Evolutionary conservation across 2,113 vertebrate genomes (phyloP).

Genomic region (Cryptomyrus ogoouensis): DNA sequence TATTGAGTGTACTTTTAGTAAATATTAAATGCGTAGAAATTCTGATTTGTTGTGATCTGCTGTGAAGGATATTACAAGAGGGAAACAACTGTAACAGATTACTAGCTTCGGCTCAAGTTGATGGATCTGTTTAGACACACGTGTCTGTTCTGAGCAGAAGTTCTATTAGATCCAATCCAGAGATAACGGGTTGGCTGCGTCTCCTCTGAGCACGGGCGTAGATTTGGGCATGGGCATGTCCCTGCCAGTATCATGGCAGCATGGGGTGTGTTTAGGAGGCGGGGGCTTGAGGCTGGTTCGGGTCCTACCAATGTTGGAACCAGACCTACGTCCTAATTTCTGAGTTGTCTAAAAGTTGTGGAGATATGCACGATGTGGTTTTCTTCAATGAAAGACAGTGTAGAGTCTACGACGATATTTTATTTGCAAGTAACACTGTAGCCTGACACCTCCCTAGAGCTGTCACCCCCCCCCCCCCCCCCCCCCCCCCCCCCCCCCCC

Average conservation of each 20-base stretch:
- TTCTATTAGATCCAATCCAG: background rate
- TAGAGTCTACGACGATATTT: background rate
- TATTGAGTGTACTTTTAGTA: too few species aligned
- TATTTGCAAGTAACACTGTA: background rate
- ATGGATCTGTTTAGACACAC: background rate
- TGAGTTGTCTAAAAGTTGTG: background rate
- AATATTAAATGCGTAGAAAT: background rate
- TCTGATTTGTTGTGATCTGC: background rate
- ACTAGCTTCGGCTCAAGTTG: background rate
- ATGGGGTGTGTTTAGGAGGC: too few species aligned
- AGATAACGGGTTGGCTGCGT: background rate
- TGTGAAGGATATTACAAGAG: background rate
- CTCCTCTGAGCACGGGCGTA: background rate
- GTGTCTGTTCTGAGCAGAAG: background rate
- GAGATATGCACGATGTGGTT: background rate
- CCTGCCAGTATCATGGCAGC: background rate
- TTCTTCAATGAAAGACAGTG: background rate
- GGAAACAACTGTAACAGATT: background rate
- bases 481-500: too few species aligned
- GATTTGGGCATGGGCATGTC: background rate
- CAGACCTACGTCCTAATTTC: background rate
- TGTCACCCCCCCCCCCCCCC: too few species aligned
- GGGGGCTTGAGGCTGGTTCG: background rate
- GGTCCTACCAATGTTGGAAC: background rate
- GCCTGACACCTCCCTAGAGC: background rate